Conservation (phyloP, 30 jellyfish, hydroid and myxozoan genomes). For the Aurelia sp. region DNA sequence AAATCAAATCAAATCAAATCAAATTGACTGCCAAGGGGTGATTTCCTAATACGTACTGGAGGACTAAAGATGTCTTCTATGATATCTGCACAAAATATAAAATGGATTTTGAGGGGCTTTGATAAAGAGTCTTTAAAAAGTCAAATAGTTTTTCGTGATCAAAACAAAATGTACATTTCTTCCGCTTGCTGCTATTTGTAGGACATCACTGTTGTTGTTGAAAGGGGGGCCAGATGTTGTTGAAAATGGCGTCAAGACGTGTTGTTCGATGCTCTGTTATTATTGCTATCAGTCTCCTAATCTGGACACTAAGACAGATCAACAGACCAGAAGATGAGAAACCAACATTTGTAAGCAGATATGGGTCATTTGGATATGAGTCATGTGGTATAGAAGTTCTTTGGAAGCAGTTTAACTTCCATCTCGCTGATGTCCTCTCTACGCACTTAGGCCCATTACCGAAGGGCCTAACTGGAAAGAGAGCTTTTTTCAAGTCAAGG, state of each 20-base stretch:
- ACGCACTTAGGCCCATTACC: constrained; percentile 26
- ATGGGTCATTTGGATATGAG: neutral
- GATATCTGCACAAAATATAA: no score
- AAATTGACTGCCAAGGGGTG: no score
- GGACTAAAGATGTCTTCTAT: no score
- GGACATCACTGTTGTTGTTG: no score
- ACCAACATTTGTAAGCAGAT: constrained; percentile 6
- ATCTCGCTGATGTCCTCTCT: constrained; percentile 10
- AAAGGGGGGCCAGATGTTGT: no score
- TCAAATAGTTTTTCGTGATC: no score
- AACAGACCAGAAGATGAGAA: constrained; percentile 18
- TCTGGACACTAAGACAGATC: constrained; percentile 15
- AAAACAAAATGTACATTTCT: no score
- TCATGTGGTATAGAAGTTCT: constrained; percentile 1
- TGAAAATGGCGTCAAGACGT: constrained; percentile 34
- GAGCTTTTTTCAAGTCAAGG: constrained; percentile 17
- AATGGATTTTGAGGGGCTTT: no score
- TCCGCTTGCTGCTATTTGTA: no score
- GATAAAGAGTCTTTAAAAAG: no score
- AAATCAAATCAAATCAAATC: no score
- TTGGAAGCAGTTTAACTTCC: constrained; percentile 3
- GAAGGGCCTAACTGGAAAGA: constrained; percentile 37
- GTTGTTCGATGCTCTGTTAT: constrained; percentile 22
- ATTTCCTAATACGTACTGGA: no score
- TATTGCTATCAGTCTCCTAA: constrained; percentile 11